Conservation (phyloP, 2,888 invertebrate species). For the Ornithoptera priamus region DNA sequence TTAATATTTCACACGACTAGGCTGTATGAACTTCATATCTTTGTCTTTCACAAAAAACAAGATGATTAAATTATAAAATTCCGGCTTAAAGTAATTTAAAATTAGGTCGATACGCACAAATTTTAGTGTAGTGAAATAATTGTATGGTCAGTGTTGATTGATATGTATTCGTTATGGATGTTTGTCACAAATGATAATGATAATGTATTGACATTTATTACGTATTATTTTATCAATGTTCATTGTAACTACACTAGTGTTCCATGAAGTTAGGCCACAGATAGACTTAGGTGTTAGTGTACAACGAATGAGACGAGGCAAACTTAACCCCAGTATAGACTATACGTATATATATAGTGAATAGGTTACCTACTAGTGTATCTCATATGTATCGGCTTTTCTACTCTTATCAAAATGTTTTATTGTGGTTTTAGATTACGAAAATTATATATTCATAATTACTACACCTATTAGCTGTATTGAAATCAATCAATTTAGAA, state of each 20-base stretch:
- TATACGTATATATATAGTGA: conserved; percentile 17
- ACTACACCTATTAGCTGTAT: neutral
- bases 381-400: neutral
- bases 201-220: conserved; percentile 13
- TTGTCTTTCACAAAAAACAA: neutral
- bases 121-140: conserved; percentile 65
- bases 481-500: neutral
- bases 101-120: conserved; percentile 77
- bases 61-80: conserved; percentile 4
- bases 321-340: conserved; percentile 25
- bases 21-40: neutral
- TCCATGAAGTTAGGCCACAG: conserved; percentile 15
- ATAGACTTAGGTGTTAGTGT: conserved; percentile 18
- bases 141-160: conserved; percentile 46
- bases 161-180: conserved; percentile 35
- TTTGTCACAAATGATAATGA: conserved; percentile 29
- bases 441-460: neutral
- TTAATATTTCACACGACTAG: neutral
- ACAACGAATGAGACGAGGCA: conserved; percentile 25
- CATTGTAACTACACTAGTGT: conserved; percentile 5
- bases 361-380: conserved; percentile 8
- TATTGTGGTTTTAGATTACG: neutral
- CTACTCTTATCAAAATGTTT: neutral
- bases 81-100: conserved; percentile 43
- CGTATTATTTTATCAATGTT: neutral